Evolutionary conservation across 2,113 vertebrate species (phyloP), one percentile per base, ranked within the genome.

Genomic region (Cynoglossus semilaevis): DNA sequence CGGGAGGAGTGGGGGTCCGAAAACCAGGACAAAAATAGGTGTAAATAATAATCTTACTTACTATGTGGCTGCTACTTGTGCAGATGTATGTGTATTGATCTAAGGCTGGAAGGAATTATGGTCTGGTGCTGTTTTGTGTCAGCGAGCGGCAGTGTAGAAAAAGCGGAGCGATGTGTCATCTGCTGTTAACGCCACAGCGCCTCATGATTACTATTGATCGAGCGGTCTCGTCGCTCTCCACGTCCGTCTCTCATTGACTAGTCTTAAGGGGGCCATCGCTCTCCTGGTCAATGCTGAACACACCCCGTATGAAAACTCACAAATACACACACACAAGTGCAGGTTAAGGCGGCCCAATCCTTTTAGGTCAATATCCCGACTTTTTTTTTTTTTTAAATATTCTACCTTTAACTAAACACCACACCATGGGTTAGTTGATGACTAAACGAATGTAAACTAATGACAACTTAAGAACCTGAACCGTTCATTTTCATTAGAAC

Each of bases 121-220:
- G 50, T 58, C 77, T 51, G 70, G 59, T 72, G 77, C 51, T 18
- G 69, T 63, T 72, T 74, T 82, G 74, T 81, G 80, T 77, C 40
- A 15, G 61, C 65, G 59, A 46, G 72, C 61, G 58, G 66, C 48
- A 40, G 59, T 3, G 76, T 34, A 67, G 81, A 86, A 82, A 81
- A 79, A 73, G 72, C 62, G 22, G 79, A 81, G 63, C 56, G 19
- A 88, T 84, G 88, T 91, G 88, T 89, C 84, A 85, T 87, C 84
- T 67, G 79, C 80, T 80, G 73, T 74, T 80, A 85, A 86, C 74
- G 83, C 80, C 81, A 82, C 79, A 74, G 68, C 56, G 54, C 74
- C 80, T 86, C 85, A 87, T 90, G 87, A 90, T 90, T 89, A 87
- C 78, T 90, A 90, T 91, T 80, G 90, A 90, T 90, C 67, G 57